A percentile compares a stretch with the other conserved stretches of the same genome.
These are phyloP conservation scores for Eristalis arbustorum DNA, from an alignment of 2,888 invertebrate genomes.

Conservation along the genomic window DNA sequence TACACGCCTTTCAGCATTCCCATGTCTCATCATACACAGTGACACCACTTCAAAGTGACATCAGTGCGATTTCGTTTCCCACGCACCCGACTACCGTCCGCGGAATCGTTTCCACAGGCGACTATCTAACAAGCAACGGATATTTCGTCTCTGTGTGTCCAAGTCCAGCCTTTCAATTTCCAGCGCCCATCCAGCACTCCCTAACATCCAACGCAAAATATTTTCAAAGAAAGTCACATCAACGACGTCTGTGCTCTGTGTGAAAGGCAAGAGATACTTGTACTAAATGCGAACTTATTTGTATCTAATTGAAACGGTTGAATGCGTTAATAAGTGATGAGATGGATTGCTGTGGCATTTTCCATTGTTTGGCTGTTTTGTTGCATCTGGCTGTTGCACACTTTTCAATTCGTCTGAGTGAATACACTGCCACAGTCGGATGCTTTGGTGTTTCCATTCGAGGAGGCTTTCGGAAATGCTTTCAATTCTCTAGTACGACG, in stretches of 20 bases:
- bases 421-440: conserved; percentile 3
- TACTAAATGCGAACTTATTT: conserved; percentile 52
- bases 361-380: conserved; percentile 27
- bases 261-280: conserved; percentile 31
- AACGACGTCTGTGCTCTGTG: not conserved
- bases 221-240: conserved; percentile 28
- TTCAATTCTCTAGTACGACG: not conserved
- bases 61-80: not conserved
- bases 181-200: not conserved
- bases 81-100: not conserved
- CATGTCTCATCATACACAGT: not conserved
- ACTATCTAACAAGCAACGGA: not conserved
- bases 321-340: conserved; percentile 66
- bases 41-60: not conserved
- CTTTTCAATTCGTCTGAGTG: conserved; percentile 43
- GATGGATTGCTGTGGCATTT: conserved; percentile 41
- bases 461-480: not conserved
- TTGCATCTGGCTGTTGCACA: conserved; percentile 24
- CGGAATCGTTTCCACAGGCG: not conserved
- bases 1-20: not conserved
- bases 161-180: not conserved
- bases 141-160: not conserved
- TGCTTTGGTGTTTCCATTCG: not conserved
- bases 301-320: conserved; percentile 65
- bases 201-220: conserved; percentile 25